Percentiles rank a stretch among this genome's conserved stretches.
These are phyloP conservation scores for Zaprionus camerounensis DNA, from an alignment of 1,140 invertebrate genomes.

Conservation along the genomic window DNA sequence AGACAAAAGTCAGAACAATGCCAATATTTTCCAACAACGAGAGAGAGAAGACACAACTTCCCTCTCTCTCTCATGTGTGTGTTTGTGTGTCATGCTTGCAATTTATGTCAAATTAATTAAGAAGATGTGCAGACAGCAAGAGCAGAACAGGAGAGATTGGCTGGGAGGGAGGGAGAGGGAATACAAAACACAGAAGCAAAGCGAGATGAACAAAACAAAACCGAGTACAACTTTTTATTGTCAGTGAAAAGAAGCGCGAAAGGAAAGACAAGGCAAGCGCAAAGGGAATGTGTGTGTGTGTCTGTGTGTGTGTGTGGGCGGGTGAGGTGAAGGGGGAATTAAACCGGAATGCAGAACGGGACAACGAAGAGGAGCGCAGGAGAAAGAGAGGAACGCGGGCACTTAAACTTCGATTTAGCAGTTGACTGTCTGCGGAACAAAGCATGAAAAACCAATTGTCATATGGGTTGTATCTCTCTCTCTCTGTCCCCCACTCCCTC, in stretches of 20 bases:
- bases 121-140: constrained; percentile 51
- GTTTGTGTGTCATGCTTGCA: constrained; percentile 50
- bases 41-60: not conserved
- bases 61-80: constrained; percentile 1
- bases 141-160: constrained; percentile 27
- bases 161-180: constrained; percentile 12
- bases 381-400: constrained; percentile 8
- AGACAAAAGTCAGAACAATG: constrained; percentile 57
- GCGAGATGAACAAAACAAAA: constrained; percentile 9
- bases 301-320: too few species aligned
- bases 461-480: constrained; percentile 26
- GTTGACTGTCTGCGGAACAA: constrained; percentile 36
- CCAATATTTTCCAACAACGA: constrained; percentile 46
- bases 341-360: not conserved
- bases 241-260: constrained; percentile 18
- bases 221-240: constrained; percentile 12
- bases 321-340: not conserved
- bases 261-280: not conserved
- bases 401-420: constrained; percentile 76
- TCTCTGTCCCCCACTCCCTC: not conserved
- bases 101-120: constrained; percentile 82
- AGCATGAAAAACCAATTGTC: constrained; percentile 50
- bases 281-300: not conserved
- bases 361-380: not conserved
- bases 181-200: constrained; percentile 23